A percentile compares a stretch with the other conserved stretches of the same genome.
Conservation (phyloP, 92 coral and sea anemone genomes). For the Epizoanthus stellaris region DNA sequence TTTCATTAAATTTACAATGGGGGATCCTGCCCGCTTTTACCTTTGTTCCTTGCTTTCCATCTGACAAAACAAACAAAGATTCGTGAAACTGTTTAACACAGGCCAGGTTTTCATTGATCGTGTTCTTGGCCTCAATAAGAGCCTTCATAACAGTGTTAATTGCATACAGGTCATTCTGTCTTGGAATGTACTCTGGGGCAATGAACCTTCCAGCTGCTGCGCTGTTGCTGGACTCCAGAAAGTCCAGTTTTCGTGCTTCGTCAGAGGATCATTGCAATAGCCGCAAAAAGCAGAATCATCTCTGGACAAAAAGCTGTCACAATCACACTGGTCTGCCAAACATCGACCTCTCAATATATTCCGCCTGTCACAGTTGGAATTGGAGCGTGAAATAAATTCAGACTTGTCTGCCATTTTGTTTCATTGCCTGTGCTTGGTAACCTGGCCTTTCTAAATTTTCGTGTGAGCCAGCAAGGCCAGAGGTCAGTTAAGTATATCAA, state of each 20-base stretch:
- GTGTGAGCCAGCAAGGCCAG: constrained; percentile 5
- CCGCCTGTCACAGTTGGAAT: background rate
- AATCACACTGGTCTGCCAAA: background rate
- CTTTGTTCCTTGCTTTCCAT: background rate
- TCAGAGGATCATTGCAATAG: constrained; percentile 40
- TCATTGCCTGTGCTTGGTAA: constrained; percentile 7
- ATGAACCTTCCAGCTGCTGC: constrained; percentile 6
- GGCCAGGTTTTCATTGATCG: background rate
- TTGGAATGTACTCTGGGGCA: constrained; percentile 9
- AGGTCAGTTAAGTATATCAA: background rate
- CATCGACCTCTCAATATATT: background rate
- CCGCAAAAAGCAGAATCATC: constrained; percentile 36
- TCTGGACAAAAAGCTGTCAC: constrained; percentile 17
- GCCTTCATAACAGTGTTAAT: background rate
- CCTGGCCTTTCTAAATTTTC: background rate
- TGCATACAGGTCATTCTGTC: constrained; percentile 7
- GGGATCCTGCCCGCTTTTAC: background rate
- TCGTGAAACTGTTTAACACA: background rate
- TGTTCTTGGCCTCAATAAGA: background rate
- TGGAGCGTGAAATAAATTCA: constrained; percentile 22
- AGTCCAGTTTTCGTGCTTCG: constrained; percentile 28
- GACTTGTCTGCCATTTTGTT: background rate
- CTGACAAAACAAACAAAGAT: background rate
- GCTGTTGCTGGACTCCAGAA: background rate
- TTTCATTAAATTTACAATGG: background rate